phyloP scores from a whole-genome alignment of 2,113 vertebrate genomes.

The Nycticorax nycticorax region DNA sequence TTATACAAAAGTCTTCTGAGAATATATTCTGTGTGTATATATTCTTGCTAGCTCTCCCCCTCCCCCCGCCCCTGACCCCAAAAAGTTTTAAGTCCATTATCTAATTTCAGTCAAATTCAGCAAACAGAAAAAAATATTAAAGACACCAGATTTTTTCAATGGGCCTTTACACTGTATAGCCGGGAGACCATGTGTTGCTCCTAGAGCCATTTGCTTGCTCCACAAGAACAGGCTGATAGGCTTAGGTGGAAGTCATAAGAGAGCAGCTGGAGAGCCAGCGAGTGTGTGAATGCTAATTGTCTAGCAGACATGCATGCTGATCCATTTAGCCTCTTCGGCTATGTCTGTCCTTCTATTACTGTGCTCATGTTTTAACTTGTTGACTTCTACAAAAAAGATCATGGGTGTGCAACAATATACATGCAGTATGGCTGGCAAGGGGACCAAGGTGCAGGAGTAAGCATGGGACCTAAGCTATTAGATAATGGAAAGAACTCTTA shows the following conservation, averaged over 20 bases:
- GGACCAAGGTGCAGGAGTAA: not conserved
- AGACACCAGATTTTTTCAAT: not conserved
- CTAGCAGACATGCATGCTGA: not conserved
- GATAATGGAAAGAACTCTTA: not conserved
- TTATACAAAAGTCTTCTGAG: not conserved
- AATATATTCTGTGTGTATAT: not conserved
- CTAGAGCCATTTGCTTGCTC: not conserved
- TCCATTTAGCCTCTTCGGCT: not conserved
- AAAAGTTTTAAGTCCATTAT: not conserved
- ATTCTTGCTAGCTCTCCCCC: not conserved
- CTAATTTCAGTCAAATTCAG: not conserved
- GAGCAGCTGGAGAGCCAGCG: not conserved
- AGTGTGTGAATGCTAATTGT: not conserved
- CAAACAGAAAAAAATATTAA: not conserved
- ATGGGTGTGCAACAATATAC: not conserved
- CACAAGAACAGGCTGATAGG: not conserved
- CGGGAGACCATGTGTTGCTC: not conserved
- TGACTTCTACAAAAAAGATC: not conserved
- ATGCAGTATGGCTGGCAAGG: not conserved
- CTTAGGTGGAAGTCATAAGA: not conserved
- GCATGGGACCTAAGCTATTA: not conserved
- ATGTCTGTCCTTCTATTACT: not conserved
- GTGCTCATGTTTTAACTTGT: not conserved
- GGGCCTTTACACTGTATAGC: not conserved
- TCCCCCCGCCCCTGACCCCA: accelerated